Evolutionary conservation across 2,113 vertebrate genomes (phyloP), one percentile per base, ranked within the genome.

Genomic region (Amblyopsis rosae): DNA sequence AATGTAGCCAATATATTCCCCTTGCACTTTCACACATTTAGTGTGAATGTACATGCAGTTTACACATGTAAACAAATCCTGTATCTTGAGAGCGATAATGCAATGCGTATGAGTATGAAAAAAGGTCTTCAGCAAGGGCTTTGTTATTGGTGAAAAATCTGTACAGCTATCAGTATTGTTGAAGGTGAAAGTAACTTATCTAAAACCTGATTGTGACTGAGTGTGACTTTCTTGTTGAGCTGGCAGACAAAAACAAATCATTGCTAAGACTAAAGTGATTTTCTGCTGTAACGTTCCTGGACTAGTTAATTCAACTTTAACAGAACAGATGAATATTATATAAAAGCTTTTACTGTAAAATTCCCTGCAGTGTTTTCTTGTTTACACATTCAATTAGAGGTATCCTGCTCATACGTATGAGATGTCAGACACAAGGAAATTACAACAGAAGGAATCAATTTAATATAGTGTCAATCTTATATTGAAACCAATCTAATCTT

Each of bases 181-280:
- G 65, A 81, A 86, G 75, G 79, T 72, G 65, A 86, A 72, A 63
- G 12, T 60, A 53, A 53, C 64, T 81, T 73, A 81, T 79, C 81
- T 63, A 33, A 56, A 12, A 35, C 49, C 19, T 0, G 5, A 69
- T 41, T 7, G 35, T 41, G 35, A 41, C 4, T 41, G 35, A 6
- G 65, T 3, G 46, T 58, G 45, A 17, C 32, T 19, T 3, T 51
- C 60, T 48, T 59, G 26, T 64, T 11, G 26, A 26, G 49, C 71
- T 58, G 64, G 45, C 60, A 26, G 19, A 47, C n/a, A 19, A 15
- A 35, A 33, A 72, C 62, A 62, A 54, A 74, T 57, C 70, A 62
- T 54, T 35, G 54, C 6, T 59, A n/a, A 59, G 58, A 41, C n/a
- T 59, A 17, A 10, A 8, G n/a, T 13, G 9, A 17, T 17, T 55